phyloP scores from a whole-genome alignment of 2,888 invertebrate species.

The Tromatobia lineatoria region DNA sequence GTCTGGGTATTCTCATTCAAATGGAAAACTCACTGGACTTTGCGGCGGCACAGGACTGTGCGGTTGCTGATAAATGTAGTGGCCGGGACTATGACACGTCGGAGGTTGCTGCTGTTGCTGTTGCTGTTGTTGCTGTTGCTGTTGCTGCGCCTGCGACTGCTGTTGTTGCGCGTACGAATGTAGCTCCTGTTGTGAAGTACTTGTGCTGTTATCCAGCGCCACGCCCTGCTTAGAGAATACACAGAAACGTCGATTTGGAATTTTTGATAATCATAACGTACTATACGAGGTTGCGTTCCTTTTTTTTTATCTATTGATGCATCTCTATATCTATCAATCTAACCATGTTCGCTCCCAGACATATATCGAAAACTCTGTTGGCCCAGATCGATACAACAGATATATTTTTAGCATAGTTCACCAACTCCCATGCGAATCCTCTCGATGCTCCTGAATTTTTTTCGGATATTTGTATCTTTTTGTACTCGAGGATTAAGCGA shows the following conservation, averaged over 20 bases:
- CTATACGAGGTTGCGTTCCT: constrained; percentile 4
- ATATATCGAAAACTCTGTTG: constrained; percentile 19
- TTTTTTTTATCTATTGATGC: constrained; percentile 24
- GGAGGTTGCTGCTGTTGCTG: constrained; percentile 71
- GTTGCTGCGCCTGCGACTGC: constrained; percentile 79
- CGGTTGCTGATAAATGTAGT: constrained; percentile 83
- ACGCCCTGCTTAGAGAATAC: constrained; percentile 85
- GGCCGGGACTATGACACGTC: constrained; percentile 80
- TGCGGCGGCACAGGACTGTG: constrained; percentile 83
- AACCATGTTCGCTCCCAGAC: constrained; percentile 37
- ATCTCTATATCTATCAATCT: constrained; percentile 34
- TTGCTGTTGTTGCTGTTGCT: constrained; percentile 79
- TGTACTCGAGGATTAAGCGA: constrained; percentile 25
- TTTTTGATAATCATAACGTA: constrained; percentile 12
- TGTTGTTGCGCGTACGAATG: constrained; percentile 86
- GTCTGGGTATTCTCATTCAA: constrained; percentile 19
- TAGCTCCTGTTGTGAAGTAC: constrained; percentile 87
- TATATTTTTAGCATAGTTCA: constrained; percentile 58
- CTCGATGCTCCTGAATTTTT: neutral
- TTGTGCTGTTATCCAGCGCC: constrained; percentile 89
- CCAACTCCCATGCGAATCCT: constrained; percentile 19
- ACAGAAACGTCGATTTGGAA: constrained; percentile 38
- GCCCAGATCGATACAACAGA: constrained; percentile 49
- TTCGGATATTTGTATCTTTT: constrained; percentile 13
- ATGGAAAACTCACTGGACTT: constrained; percentile 82